Conservation (phyloP, 2,888 invertebrate genomes). For the Cynaeus angustus region DNA sequence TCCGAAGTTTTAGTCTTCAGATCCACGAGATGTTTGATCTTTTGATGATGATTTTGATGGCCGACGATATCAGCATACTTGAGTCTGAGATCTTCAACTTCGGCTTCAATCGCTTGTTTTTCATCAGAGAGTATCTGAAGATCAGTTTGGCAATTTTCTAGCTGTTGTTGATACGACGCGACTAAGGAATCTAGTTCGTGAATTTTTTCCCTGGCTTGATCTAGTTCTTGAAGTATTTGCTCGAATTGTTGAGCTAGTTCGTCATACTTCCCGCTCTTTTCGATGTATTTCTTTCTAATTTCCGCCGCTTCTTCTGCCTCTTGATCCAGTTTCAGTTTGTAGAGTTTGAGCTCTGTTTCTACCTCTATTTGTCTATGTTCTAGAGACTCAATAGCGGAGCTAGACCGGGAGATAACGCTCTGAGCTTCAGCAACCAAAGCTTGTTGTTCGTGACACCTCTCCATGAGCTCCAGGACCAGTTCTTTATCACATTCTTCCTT, state of each 20-base stretch:
- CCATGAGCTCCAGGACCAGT: slow-evolving; percentile 56
- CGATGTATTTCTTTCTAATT: slow-evolving; percentile 65
- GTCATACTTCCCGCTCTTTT: slow-evolving; percentile 67
- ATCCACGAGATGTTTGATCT: slow-evolving; percentile 75
- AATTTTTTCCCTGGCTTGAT: slow-evolving; percentile 52
- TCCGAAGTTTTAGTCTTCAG: slow-evolving; percentile 70
- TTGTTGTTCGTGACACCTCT: slow-evolving; percentile 58
- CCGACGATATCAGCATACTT: slow-evolving; percentile 78
- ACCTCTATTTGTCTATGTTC: slow-evolving; percentile 24
- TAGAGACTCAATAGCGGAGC: slow-evolving; percentile 54
- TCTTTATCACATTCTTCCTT: slow-evolving; percentile 47
- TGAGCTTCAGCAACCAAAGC: slow-evolving; percentile 3
- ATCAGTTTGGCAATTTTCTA: slow-evolving; percentile 73
- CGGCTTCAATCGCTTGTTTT: slow-evolving; percentile 69
- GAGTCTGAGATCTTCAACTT: slow-evolving; percentile 73
- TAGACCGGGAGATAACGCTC: slow-evolving; percentile 38
- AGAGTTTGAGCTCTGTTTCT: slow-evolving; percentile 30
- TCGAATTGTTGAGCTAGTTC: slow-evolving; percentile 63
- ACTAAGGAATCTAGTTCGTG: slow-evolving; percentile 58
- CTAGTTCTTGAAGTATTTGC: slow-evolving; percentile 53
- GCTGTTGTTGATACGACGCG: slow-evolving; percentile 70
- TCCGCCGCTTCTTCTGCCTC: slow-evolving; percentile 63
- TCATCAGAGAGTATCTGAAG: slow-evolving; percentile 66
- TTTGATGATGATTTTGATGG: slow-evolving; percentile 79
- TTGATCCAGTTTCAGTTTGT: slow-evolving; percentile 52